Evolutionary conservation across 2,113 vertebrate species (phyloP).

Genomic region (Otus sunia): DNA sequence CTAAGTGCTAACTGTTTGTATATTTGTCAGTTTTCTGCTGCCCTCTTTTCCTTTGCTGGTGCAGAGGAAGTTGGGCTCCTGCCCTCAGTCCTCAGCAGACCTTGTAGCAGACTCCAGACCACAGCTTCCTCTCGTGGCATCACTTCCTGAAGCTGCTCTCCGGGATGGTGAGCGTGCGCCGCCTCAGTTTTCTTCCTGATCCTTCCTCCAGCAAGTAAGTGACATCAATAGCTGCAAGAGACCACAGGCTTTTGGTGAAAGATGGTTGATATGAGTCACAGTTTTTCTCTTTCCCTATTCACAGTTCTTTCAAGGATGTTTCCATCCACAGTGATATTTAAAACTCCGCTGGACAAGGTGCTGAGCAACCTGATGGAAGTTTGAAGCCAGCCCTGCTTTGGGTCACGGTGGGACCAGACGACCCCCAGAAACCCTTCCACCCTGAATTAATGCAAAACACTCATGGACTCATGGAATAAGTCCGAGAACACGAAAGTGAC

Average conservation of each 20-base stretch:
- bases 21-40: slow-evolving; percentile 49
- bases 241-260: not conserved
- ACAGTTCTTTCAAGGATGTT: not conserved
- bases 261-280: rapidly evolving
- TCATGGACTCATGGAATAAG: too few relatives aligned
- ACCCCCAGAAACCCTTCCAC: not conserved
- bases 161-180: slow-evolving; percentile 86
- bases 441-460: too few relatives aligned
- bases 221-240: slow-evolving; percentile 91
- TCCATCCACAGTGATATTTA: not conserved
- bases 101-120: slow-evolving; percentile 23
- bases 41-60: slow-evolving; percentile 26
- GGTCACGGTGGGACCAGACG: not conserved
- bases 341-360: not conserved
- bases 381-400: not conserved
- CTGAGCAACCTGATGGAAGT: not conserved
- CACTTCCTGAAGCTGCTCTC: slow-evolving; percentile 92
- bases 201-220: slow-evolving; percentile 96
- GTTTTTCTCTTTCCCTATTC: not conserved
- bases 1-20: slow-evolving; percentile 65
- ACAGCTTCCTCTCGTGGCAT: not conserved
- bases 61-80: slow-evolving; percentile 21
- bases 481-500: not conserved
- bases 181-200: slow-evolving; percentile 87
- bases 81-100: slow-evolving; percentile 40